phyloP scores from a whole-genome alignment of 2,113 vertebrate species.

The Albula glossodonta region DNA sequence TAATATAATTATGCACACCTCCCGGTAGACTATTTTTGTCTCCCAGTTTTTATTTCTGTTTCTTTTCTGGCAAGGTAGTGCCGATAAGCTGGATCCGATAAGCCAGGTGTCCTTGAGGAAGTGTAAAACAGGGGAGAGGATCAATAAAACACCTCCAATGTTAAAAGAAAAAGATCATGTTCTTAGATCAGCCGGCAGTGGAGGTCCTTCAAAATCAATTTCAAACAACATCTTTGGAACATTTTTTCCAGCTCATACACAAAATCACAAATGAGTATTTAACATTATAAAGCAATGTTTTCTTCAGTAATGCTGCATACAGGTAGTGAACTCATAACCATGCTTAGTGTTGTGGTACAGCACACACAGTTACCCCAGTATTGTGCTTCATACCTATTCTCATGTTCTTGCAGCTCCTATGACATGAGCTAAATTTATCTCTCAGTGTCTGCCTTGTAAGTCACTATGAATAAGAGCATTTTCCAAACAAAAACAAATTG shows the following conservation, averaged over 20 bases:
- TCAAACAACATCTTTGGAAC: background rate
- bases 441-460: too few species aligned
- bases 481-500: too few species aligned
- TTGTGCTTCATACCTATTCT: too few species aligned
- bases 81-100: background rate
- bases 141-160: background rate
- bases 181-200: background rate
- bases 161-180: slow-evolving; percentile 11
- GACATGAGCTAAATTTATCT: too few species aligned
- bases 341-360: too few species aligned
- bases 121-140: slow-evolving; percentile 5
- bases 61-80: background rate
- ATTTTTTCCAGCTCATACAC: background rate
- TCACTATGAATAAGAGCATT: too few species aligned
- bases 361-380: too few species aligned
- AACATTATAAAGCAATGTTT: background rate
- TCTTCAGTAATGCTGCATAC: background rate
- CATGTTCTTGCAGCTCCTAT: too few species aligned
- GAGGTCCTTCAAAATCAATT: slow-evolving; percentile 2
- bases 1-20: background rate
- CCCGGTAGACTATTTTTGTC: background rate
- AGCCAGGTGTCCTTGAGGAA: slow-evolving; percentile 10
- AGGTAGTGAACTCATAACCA: background rate
- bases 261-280: background rate
- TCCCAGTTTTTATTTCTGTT: background rate